Base-by-base conservation (phyloP, 1,140 invertebrate genomes). In the Parasteatoda tepidariorum region DNA sequence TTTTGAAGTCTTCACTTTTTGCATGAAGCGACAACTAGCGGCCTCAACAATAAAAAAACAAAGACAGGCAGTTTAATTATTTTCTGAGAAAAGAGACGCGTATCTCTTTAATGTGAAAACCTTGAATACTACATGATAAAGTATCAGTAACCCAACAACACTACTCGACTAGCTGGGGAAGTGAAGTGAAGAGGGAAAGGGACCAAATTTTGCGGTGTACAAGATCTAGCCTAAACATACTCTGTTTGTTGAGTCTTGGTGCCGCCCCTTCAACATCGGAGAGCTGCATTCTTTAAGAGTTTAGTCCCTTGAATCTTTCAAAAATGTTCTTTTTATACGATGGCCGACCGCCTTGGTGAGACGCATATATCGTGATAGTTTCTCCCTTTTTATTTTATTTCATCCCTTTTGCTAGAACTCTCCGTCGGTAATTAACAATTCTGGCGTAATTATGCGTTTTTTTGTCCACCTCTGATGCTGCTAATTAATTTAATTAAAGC, bases 401-500 rank as follows among this genome's bases (percentile, higher is more conserved):
- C 31, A 67, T 48, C 55, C 38, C 78, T 70, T 70, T 61, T 78
- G 75, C 75, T 66, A 41, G 74, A 26, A 18, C 4, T 48, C 54
- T 70, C 54, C 66, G 74, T 64, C 66, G 67, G 78, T 82, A 82
- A 82, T 82, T 82, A 82, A 82, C 78, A 82, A 82, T 82, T 82
- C 78, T 82, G 26, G 78, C 78, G 78, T 82, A 82, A 82, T 82
- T 82, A 82, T 82, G 78, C 67, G 78, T 22, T 71, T 82, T 82
- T 82, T 82, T 78, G 34, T 71, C 78, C 78, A 70, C 78, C 67
- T 82, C 78, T 82, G 78, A 82, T 82, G 78, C 78, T 62, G 78
- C 78, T 82, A 82, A 82, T 82, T 82, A 82, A 82, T 82, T 82
- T 82, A 82, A 82, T 82, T 82, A 82, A 82, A 70, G 78, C 66